A percentile compares a stretch with the other conserved stretches of the same genome.
These are phyloP conservation scores for Leucoma salicis DNA, from an alignment of 2,888 invertebrate genomes.

Conservation along the genomic window DNA sequence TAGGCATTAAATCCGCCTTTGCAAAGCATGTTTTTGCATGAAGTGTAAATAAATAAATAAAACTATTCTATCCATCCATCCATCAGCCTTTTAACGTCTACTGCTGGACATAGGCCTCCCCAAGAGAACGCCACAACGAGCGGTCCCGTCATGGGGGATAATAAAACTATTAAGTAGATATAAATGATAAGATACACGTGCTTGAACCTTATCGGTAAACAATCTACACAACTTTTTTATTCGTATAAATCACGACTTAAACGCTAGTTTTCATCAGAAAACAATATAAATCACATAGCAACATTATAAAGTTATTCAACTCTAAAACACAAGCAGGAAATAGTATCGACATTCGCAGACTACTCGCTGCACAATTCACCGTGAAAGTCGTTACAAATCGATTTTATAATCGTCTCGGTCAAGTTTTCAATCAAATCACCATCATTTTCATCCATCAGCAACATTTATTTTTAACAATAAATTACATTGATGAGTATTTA, in stretches of 20 bases:
- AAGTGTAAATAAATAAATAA: too few relatives aligned
- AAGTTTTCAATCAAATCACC: conserved; percentile 27
- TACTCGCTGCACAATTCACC: conserved; percentile 17
- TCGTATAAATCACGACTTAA: background rate
- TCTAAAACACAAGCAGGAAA: conserved; percentile 20
- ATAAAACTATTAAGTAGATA: too few relatives aligned
- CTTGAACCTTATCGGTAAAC: too few relatives aligned
- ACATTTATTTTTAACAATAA: conserved; percentile 24
- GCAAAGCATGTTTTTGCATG: too few relatives aligned
- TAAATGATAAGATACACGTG: too few relatives aligned
- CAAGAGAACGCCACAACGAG: too few relatives aligned
- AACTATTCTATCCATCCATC: too few relatives aligned
- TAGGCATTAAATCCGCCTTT: too few relatives aligned
- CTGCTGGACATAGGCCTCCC: too few relatives aligned
- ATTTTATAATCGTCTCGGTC: conserved; percentile 22
- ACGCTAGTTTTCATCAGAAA: background rate
- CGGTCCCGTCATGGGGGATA: too few relatives aligned
- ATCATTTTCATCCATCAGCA: conserved; percentile 21
- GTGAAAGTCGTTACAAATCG: conserved; percentile 34
- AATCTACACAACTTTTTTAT: too few relatives aligned
- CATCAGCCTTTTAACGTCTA: too few relatives aligned
- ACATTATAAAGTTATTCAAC: conserved; percentile 4
- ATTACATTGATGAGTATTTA: conserved; percentile 21
- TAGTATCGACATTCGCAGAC: background rate
- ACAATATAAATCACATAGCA: background rate